Base-by-base conservation (phyloP, 2,113 vertebrate species). In the Hassar affinis region DNA sequence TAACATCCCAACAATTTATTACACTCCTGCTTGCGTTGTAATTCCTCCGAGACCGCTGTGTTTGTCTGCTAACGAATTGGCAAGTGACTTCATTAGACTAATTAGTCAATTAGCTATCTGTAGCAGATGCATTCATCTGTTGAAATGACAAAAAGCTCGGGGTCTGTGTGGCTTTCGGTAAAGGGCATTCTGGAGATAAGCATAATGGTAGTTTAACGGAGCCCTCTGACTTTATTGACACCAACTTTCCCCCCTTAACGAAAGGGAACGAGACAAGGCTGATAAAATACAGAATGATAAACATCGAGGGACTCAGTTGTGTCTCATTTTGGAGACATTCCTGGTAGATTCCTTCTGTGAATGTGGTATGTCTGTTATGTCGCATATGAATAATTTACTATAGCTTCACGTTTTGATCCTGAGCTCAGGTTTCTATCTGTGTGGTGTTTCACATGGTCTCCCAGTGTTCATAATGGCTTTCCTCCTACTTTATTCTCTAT, bases 71-170 rank as follows among this genome's bases (percentile, higher is more conserved):
- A 80, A 84, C 80, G 76, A 78, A 87, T 83, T 79, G 77, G 71
- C 87, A 86, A 83, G 86, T 83, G 86, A 79, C 87, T 88, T 87
- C 84, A 88, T 89, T 89, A 88, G 84, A 87, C 85, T 88, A 87
- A 89, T 86, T 88, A 84, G 84, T 85, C 86, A 87, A 88, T 90
- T 86, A 87, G 83, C 86, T 81, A 78, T 76, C 83, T 83, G 84
- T 84, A 83, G 87, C 86, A 69, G 35, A 51, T 27, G 74, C 86
- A 85, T 84, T 87, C 81, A 75, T 88, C 85, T 87, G 69, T 84
- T 84, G 79, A 85, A 88, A 82, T 87, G 82, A 84, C 84, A 69
- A 80, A 88, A 86, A 79, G 80, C 81, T 86, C 78, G 27, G 79
- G 83, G 71, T 81, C 77, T 57, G 56, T 52, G 54, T 83, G 81